phyloP scores from a whole-genome alignment of 2,797 vertebrate species.

The Apogon hyalosoma region DNA sequence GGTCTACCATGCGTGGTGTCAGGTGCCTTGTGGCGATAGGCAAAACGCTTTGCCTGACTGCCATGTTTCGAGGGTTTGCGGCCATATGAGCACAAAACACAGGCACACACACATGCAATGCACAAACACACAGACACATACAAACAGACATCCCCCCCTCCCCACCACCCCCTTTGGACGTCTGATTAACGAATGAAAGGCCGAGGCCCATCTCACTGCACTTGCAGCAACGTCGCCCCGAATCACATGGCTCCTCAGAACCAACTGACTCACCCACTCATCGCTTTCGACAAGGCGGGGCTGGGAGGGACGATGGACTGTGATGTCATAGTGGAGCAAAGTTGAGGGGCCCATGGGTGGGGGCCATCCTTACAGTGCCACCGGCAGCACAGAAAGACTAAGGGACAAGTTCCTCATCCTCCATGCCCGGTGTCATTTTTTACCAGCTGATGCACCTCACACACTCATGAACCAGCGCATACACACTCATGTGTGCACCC shows the following conservation, averaged over 20 bases:
- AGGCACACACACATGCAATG: constrained; percentile 9
- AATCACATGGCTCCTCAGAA: constrained; percentile 87
- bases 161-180: constrained; percentile 50
- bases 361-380: constrained; percentile 50
- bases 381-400: constrained; percentile 42
- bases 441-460: constrained; percentile 4
- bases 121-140: constrained; percentile 52
- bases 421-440: neutral
- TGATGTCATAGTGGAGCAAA: constrained; percentile 77
- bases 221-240: constrained; percentile 85
- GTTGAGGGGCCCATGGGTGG: constrained; percentile 45
- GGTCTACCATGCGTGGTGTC: constrained; percentile 80
- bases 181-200: constrained; percentile 85
- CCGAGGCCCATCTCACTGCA: constrained; percentile 72
- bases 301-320: constrained; percentile 79
- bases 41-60: constrained; percentile 77
- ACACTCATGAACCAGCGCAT: constrained; percentile 14
- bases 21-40: constrained; percentile 87
- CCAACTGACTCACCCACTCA: constrained; percentile 88
- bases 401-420: constrained; percentile 34
- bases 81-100: constrained; percentile 72
- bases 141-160: constrained; percentile 66
- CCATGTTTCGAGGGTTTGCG: constrained; percentile 78
- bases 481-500: constrained; percentile 24
- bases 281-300: constrained; percentile 87